Evolutionary conservation across 1,140 invertebrate species (phyloP).

Genomic region (Nymphalis io): DNA sequence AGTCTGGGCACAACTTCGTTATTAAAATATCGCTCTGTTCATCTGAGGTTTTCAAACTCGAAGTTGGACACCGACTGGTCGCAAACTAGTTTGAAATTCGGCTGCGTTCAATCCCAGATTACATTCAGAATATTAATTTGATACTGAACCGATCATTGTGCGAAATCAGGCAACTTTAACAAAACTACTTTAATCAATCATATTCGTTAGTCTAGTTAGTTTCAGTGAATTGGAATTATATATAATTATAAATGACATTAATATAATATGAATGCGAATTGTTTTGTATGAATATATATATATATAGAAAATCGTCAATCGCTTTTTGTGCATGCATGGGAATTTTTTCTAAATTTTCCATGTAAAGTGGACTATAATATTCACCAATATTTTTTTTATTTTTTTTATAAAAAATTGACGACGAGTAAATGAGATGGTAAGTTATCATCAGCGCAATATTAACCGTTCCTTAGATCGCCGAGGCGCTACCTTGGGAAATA

Average conservation of each 20-base stretch:
- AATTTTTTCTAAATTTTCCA: too few species aligned
- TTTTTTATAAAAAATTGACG: too few species aligned
- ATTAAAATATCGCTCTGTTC: conserved; percentile 3
- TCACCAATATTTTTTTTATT: too few species aligned
- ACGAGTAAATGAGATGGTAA: too few species aligned
- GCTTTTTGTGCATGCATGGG: too few species aligned
- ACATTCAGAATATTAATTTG: conserved; percentile 9
- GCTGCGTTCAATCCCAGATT: not conserved
- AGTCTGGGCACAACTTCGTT: not conserved
- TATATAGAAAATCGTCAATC: too few species aligned
- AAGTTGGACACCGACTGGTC: conserved; percentile 7
- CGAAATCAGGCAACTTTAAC: not conserved
- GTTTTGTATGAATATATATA: too few species aligned
- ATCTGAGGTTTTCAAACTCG: not conserved
- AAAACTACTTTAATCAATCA: not conserved
- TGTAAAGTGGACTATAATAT: too few species aligned
- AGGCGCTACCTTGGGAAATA: too few species aligned
- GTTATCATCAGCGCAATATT: too few species aligned
- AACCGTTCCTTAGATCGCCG: too few species aligned
- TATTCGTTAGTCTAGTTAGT: not conserved
- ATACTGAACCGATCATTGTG: not conserved
- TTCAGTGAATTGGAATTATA: not conserved
- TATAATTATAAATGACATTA: not conserved
- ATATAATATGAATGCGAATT: too few species aligned
- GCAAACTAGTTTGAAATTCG: conserved; percentile 11